Base-by-base conservation (phyloP, 1,140 invertebrate genomes). In the Rhagoletis zephyria region DNA sequence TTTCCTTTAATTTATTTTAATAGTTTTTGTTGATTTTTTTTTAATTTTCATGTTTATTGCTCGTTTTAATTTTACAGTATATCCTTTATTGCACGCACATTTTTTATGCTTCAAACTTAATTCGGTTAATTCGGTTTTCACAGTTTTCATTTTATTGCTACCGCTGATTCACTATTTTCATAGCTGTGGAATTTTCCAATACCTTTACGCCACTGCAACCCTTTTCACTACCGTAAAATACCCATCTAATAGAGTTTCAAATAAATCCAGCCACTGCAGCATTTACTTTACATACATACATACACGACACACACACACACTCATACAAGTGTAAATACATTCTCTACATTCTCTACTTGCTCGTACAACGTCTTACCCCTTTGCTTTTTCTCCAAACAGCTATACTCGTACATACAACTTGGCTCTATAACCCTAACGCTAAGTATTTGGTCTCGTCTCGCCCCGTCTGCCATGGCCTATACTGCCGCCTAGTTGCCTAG, bases 291-390 rank as follows among this genome's bases (percentile, higher is more conserved):
- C 48, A 81, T n/a, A 56, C 74, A 51, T 10, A 56, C 74, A 81
- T 9, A 81, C 74, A 48, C 40, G 19, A 48, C 40, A 10, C 16
- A 42, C 40, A 10, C 16, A 42, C 40, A 42, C 65, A 70, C 10
- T 14, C 65, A 70, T 19, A 65, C n/a, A 19, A 5, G 30, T 40
- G 10, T 14, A 81, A 56, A 3, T 81, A n/a, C 74, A 81, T 81
- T 81, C 56, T 81, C 74, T 81, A n/a, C 74, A 81, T 81, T 81
- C 56, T 81, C 74, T 56, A 81, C 7, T 48, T 56, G 19, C 74
- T 48, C 48, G n/a, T n/a, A 56, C 48, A 19, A n/a, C 16, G 19
- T 51, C 74, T 77, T 77, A 77, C 70, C 70, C 70, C 70, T 77
- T 60, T 77, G 30, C 30, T 30, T 30, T 30, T 30, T 30, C 30